These are phyloP conservation scores for Hydrolagus affinis DNA, from an alignment of 2,113 vertebrate genomes.

Conservation along the genomic window DNA sequence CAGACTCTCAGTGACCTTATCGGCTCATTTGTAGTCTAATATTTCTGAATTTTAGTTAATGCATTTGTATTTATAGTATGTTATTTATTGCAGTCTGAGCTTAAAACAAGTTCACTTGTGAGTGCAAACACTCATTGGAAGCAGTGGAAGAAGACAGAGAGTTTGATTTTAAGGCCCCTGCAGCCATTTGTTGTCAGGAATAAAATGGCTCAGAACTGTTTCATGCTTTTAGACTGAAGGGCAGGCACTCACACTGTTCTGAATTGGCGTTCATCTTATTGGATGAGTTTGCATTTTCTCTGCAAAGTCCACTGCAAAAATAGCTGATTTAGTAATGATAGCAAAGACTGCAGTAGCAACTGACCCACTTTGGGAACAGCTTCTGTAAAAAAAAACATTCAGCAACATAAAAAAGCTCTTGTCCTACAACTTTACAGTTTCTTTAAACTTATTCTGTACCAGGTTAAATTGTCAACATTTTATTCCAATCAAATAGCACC, in stretches of 20 bases:
- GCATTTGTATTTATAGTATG: too few relatives aligned
- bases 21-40: too few relatives aligned
- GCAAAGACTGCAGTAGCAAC: constrained; percentile 10
- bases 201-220: neutral
- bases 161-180: neutral
- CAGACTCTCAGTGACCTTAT: too few relatives aligned
- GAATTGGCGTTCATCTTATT: neutral
- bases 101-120: neutral
- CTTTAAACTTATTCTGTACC: neutral
- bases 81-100: neutral
- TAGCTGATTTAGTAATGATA: constrained; percentile 23
- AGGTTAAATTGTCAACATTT: neutral
- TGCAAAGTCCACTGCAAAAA: neutral
- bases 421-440: neutral
- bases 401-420: neutral
- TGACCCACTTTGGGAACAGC: neutral
- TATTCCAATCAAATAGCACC: neutral
- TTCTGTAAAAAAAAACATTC: constrained; percentile 3
- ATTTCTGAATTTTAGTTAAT: too few relatives aligned
- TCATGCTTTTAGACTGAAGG: neutral
- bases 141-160: neutral
- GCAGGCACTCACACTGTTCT: too few relatives aligned
- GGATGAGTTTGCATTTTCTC: neutral
- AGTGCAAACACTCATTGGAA: neutral
- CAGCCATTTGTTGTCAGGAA: too few relatives aligned